Percentiles rank a stretch among this genome's conserved stretches.
Evolutionary conservation across 2,113 vertebrate species (phyloP).

Genomic region (Anoplopoma fimbria): DNA sequence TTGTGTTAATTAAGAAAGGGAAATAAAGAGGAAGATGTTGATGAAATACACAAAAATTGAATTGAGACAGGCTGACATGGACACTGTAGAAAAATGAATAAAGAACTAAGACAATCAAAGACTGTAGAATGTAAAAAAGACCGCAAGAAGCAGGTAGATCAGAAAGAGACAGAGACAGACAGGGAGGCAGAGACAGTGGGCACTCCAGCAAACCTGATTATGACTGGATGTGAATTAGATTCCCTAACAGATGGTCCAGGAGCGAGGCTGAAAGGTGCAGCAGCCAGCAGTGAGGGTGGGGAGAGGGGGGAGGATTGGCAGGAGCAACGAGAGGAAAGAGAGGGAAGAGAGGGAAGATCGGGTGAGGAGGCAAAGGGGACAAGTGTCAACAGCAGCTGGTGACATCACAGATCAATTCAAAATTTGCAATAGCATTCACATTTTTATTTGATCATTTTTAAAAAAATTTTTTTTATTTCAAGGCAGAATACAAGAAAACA

Average conservation of each 20-base stretch:
- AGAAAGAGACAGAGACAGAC: slow-evolving; percentile 37
- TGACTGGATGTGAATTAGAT: slow-evolving; percentile 97
- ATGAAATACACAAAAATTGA: not conserved
- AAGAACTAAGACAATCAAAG: slow-evolving; percentile 14
- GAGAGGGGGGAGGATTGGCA: slow-evolving; percentile 31
- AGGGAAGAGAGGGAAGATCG: slow-evolving; percentile 76
- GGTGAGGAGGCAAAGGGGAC: slow-evolving; percentile 55
- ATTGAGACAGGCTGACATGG: not conserved
- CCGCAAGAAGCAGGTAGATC: slow-evolving; percentile 13
- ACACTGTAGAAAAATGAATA: not conserved
- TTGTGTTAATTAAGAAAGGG: not conserved
- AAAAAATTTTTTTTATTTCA: not conserved
- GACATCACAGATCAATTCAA: slow-evolving; percentile 58
- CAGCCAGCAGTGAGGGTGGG: slow-evolving; percentile 86
- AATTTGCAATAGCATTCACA: slow-evolving; percentile 17
- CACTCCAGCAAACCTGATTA: slow-evolving; percentile 99
- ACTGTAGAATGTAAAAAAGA: slow-evolving; percentile 22
- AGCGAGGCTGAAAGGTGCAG: slow-evolving; percentile 96
- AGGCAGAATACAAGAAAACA: not conserved
- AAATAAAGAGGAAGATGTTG: slow-evolving; percentile 4
- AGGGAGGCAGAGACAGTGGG: slow-evolving; percentile 78
- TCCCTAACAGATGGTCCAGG: slow-evolving; percentile 97
- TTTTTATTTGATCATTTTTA: not conserved
- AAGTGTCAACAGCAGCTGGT: slow-evolving; percentile 85
- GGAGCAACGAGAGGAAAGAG: slow-evolving; percentile 24